Evolutionary conservation across 1,140 invertebrate species (phyloP).

Genomic region (Dinoponera quadriceps): DNA sequence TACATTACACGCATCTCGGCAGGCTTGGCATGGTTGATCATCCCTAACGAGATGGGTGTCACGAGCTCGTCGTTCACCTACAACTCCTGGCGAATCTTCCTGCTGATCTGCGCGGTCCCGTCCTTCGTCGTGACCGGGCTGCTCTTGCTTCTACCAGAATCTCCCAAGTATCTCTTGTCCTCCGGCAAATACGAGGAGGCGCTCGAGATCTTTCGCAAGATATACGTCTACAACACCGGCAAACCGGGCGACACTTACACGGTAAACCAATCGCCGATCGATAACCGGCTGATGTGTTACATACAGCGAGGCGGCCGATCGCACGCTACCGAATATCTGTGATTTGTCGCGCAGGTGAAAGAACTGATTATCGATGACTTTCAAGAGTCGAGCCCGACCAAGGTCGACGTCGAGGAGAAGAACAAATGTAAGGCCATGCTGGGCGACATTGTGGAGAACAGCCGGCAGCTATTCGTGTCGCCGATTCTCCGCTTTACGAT

Average conservation of each 20-base stretch:
- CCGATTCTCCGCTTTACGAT: slow-evolving; percentile 93
- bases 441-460: slow-evolving; percentile 91
- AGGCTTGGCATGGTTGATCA: slow-evolving; percentile 95
- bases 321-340: slow-evolving; percentile 7
- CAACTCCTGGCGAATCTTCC: slow-evolving; percentile 97
- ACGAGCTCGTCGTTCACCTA: slow-evolving; percentile 89
- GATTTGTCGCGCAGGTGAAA: slow-evolving; percentile 84
- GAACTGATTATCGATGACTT: slow-evolving; percentile 90
- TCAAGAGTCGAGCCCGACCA: slow-evolving; percentile 86
- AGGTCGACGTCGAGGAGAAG: slow-evolving; percentile 80
- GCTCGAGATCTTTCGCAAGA: slow-evolving; percentile 91
- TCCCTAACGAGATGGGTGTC: slow-evolving; percentile 91
- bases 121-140: slow-evolving; percentile 93
- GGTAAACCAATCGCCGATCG: slow-evolving; percentile 77
- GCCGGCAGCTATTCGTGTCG: slow-evolving; percentile 91
- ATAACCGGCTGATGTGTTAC: neutral
- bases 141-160: slow-evolving; percentile 95
- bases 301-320: neutral
- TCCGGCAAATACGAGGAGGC: slow-evolving; percentile 92
- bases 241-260: slow-evolving; percentile 90
- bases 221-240: slow-evolving; percentile 93
- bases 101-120: slow-evolving; percentile 94
- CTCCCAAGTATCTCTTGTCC: slow-evolving; percentile 94
- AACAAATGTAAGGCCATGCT: slow-evolving; percentile 90
- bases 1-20: neutral